Conservation (phyloP, 2,888 invertebrate species). For the Agrilus mali region DNA sequence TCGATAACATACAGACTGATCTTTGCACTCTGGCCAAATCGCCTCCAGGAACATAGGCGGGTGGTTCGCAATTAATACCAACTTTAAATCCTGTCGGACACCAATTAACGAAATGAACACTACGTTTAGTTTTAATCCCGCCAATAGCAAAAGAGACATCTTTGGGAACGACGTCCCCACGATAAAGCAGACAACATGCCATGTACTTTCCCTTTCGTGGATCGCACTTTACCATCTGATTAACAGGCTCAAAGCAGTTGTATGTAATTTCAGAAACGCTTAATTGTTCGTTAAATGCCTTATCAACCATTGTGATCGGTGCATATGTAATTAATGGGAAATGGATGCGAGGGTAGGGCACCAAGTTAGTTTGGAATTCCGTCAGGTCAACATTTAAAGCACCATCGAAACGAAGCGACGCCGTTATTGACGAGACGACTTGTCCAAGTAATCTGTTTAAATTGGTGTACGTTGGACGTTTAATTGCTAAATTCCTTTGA, state of each 20-base stretch:
- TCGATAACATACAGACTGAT: no score
- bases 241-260: conserved; percentile 88
- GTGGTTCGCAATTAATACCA: conserved; percentile 38
- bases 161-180: conserved; percentile 32
- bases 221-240: conserved; percentile 88
- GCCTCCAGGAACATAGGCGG: conserved; percentile 35
- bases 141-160: conserved; percentile 44
- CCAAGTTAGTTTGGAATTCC: conserved; percentile 86
- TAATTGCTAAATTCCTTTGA: conserved; percentile 71
- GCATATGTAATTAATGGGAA: conserved; percentile 87
- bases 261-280: conserved; percentile 87
- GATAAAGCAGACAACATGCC: conserved; percentile 92
- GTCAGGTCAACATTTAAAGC: conserved; percentile 86
- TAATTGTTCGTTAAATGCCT: conserved; percentile 84
- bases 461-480: conserved; percentile 74
- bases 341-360: conserved; percentile 89
- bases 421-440: conserved; percentile 88
- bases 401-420: conserved; percentile 83
- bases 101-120: conserved; percentile 20
- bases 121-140: conserved; percentile 44
- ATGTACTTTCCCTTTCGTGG: conserved; percentile 84
- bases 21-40: conserved; percentile 17
- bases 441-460: conserved; percentile 75
- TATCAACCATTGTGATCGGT: conserved; percentile 84
- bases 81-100: conserved; percentile 29